Conservation (phyloP, 2,888 invertebrate genomes). For the Lithodes maja region DNA sequence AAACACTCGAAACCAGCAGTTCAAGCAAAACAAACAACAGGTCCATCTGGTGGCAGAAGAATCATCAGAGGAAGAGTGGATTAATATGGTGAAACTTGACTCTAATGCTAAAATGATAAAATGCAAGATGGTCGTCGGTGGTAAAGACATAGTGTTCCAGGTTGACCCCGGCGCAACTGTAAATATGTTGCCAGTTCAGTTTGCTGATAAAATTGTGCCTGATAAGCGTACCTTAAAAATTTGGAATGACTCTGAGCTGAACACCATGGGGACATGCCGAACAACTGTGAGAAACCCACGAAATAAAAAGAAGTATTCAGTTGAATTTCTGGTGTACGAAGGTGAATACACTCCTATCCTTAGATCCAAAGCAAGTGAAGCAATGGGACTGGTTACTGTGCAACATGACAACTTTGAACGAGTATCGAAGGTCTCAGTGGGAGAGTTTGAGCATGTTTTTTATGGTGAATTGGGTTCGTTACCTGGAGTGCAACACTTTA, state of each 20-base stretch:
- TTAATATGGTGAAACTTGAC: background rate
- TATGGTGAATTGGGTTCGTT: constrained; percentile 1
- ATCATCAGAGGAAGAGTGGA: background rate
- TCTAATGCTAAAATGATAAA: background rate
- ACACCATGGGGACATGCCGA: background rate
- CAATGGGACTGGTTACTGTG: background rate
- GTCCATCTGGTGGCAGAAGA: too few species aligned
- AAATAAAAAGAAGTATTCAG: background rate
- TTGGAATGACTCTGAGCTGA: constrained; percentile 16
- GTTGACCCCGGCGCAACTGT: constrained; percentile 12
- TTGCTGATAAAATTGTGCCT: background rate
- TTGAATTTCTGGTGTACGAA: background rate
- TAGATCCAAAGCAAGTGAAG: background rate
- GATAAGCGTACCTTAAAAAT: constrained; percentile 1
- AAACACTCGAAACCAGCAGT: background rate
- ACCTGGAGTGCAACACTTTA: background rate
- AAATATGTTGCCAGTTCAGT: too few species aligned
- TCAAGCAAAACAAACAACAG: background rate
- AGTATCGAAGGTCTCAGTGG: background rate
- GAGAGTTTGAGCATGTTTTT: background rate
- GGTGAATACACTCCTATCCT: background rate
- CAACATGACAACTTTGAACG: background rate
- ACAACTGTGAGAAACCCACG: constrained; percentile 1
- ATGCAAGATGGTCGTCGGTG: background rate
- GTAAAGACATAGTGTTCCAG: background rate